Evolutionary conservation across 1,140 invertebrate genomes (phyloP), one percentile per base, ranked within the genome.

Genomic region (Pachyrhynchus sulphureomaculatus): DNA sequence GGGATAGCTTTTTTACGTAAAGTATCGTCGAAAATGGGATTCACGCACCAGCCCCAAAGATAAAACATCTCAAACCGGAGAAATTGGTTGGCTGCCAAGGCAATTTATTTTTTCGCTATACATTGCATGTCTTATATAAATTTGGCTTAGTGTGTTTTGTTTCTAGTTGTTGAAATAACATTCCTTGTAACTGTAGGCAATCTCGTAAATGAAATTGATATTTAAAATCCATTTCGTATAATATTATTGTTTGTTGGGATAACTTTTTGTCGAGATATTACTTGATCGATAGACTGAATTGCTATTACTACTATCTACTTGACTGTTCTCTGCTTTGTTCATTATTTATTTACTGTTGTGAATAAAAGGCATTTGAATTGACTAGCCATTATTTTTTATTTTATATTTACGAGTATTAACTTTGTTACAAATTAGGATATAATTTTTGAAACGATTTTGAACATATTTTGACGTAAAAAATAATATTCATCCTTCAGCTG

Each of bases 61-160:
- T 72, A 72, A 71, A 72, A 68, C 69, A 68, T 68, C 65, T 62
- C 54, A 64, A 69, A 70, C 66, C 64, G 36, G 57, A 66, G 64
- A 66, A 71, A 72, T 72, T 72, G 71, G 71, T 72, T 71, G 65
- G 59, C 47, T 72, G 71, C 66, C 71, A 69, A 63, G 52, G 65
- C 69, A 72, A 72, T 72, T 71, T 72, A 72, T 72, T 70, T 70
- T 70, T 67, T 68, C 56, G 59, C 65, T 67, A 57, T 61, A 59
- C 61, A 67, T 64, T 67, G 58, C 58, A 62, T 64, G 66, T 67
- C 59, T 58, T 44, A 29, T 53, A 66, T 68, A 66, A 66, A 70
- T 66, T 62, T 52, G 36, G 47, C 53, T 45, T 45, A 45, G 53
- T 56, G 39, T 44, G 39, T 56, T 52, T 36, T 52, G 49, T 52